Evolutionary conservation across 2,888 invertebrate species (phyloP).

Genomic region (Drosophila pegasa): DNA sequence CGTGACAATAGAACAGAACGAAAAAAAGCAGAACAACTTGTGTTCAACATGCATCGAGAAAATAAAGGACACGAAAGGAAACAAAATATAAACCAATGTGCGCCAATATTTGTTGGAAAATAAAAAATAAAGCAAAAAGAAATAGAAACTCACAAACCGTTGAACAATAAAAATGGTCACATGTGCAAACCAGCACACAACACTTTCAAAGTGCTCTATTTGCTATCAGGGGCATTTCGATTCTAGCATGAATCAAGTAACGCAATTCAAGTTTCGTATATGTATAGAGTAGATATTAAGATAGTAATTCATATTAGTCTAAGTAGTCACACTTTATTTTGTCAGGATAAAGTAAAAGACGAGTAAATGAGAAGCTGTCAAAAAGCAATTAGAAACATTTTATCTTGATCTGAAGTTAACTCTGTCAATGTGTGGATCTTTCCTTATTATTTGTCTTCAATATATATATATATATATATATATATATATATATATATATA

Average conservation of each 20-base stretch:
- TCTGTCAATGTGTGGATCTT: not conserved
- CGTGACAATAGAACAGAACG: constrained; percentile 62
- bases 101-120: constrained; percentile 67
- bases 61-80: constrained; percentile 20
- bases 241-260: not conserved
- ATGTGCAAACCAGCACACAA: constrained; percentile 62
- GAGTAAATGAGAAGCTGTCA: too few relatives aligned
- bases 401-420: not conserved
- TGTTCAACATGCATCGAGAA: constrained; percentile 30
- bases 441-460: not conserved
- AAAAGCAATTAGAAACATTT: too few relatives aligned
- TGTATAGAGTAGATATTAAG: not conserved
- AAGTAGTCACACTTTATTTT: not conserved
- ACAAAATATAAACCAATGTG: constrained; percentile 44
- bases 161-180: constrained; percentile 77
- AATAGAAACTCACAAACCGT: constrained; percentile 57
- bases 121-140: constrained; percentile 52
- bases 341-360: too few relatives aligned
- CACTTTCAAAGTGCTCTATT: constrained; percentile 36
- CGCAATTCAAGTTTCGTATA: not conserved
- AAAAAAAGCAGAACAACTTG: constrained; percentile 45
- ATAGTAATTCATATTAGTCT: not conserved
- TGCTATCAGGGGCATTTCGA: not conserved
- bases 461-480: too few relatives aligned
- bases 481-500: too few relatives aligned